Percentiles rank a stretch among this genome's conserved stretches.
phyloP scores from a whole-genome alignment of 2,888 invertebrate species.

The Dryomyza anilis region DNA sequence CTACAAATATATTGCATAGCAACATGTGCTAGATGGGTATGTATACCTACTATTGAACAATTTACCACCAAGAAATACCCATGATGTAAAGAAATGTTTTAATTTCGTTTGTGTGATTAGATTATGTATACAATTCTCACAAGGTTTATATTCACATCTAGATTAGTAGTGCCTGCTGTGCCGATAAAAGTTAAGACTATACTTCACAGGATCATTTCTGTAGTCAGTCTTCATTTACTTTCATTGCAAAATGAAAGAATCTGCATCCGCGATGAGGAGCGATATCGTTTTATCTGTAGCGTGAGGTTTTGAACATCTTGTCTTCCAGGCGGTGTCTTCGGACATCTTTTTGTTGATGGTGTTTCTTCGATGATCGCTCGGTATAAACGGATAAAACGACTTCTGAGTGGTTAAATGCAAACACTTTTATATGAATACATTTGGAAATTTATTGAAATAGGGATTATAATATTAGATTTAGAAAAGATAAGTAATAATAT shows the following conservation, averaged over 20 bases:
- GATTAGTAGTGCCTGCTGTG: background rate
- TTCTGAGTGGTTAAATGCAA: conserved; percentile 40
- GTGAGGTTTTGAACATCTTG: conserved; percentile 58
- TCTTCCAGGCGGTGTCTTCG: conserved; percentile 24
- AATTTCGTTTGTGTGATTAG: too few species aligned
- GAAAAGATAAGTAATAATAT: too few species aligned
- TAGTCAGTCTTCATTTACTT: conserved; percentile 68
- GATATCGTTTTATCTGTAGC: conserved; percentile 64
- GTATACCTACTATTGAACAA: too few species aligned
- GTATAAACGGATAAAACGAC: conserved; percentile 41
- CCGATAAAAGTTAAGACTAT: conserved; percentile 54
- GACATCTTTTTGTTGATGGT: conserved; percentile 12
- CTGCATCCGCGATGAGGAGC: conserved; percentile 67
- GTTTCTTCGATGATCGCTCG: conserved; percentile 46
- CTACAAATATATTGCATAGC: too few species aligned
- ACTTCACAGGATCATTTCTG: conserved; percentile 74
- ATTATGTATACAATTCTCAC: background rate
- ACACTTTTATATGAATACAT: conserved; percentile 32
- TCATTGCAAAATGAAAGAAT: conserved; percentile 63
- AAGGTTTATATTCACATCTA: background rate
- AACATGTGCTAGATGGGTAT: too few species aligned
- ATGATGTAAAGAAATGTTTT: too few species aligned
- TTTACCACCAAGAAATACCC: too few species aligned
- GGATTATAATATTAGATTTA: too few species aligned
- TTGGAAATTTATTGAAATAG: background rate